Evolutionary conservation across 2,888 invertebrate species (phyloP).

Genomic region (Parthenolecanium corni): DNA sequence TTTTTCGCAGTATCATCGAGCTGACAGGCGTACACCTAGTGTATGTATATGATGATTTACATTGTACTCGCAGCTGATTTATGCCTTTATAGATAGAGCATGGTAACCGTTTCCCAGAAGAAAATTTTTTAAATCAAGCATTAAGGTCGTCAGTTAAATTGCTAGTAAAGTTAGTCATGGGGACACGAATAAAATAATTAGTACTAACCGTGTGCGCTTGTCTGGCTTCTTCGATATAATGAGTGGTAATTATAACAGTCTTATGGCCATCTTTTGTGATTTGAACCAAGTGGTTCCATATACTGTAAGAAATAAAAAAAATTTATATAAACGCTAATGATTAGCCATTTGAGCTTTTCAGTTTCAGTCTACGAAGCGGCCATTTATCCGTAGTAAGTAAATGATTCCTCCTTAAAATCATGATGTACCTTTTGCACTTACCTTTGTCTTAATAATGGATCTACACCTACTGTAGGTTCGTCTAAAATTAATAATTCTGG

Average conservation of each 20-base stretch:
- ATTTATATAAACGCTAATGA: no score
- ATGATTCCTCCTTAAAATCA: no score
- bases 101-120: background rate
- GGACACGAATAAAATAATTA: no score
- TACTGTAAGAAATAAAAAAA: slow-evolving; percentile 44
- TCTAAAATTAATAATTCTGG: slow-evolving; percentile 82
- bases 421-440: no score
- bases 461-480: slow-evolving; percentile 87
- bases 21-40: no score
- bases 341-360: no score
- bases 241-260: slow-evolving; percentile 83
- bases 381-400: no score
- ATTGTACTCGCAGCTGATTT: background rate
- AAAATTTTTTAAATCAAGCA: background rate
- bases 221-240: slow-evolving; percentile 90
- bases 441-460: slow-evolving; percentile 74
- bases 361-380: no score
- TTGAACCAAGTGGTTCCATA: slow-evolving; percentile 86
- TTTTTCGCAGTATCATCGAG: no score
- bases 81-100: background rate
- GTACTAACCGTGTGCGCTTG: slow-evolving; percentile 74
- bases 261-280: slow-evolving; percentile 68
- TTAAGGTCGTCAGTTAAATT: background rate
- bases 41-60: background rate
- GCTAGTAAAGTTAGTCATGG: background rate